These are phyloP conservation scores for Drosophila pseudotalamancana DNA, from an alignment of 2,888 invertebrate species.

Conservation along the genomic window DNA sequence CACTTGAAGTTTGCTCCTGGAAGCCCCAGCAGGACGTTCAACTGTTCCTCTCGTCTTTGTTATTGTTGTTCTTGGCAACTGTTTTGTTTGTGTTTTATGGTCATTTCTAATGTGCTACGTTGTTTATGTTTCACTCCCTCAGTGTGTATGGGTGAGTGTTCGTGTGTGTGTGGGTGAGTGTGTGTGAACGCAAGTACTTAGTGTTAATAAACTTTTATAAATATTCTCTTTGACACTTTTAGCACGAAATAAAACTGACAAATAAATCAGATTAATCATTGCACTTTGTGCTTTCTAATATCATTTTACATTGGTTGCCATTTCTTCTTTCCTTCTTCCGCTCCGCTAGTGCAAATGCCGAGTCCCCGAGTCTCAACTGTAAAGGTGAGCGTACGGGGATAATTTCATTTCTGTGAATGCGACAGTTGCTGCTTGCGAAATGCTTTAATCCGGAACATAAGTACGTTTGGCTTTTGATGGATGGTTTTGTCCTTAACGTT, in stretches of 20 bases:
- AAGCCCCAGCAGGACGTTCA: constrained; percentile 65
- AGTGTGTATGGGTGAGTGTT: constrained; percentile 15
- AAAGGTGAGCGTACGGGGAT: not conserved
- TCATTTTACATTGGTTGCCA: constrained; percentile 54
- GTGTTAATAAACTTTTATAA: constrained; percentile 80
- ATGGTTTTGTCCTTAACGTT: constrained; percentile 22
- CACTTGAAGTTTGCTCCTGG: constrained; percentile 68
- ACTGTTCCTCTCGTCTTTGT: constrained; percentile 41
- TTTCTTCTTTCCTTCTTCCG: constrained; percentile 24
- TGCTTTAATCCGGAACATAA: constrained; percentile 46
- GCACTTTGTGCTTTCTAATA: constrained; percentile 72
- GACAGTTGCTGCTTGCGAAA: constrained; percentile 27
- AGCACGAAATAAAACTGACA: constrained; percentile 80
- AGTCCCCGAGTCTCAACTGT: constrained; percentile 22
- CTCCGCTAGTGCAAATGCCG: constrained; percentile 8
- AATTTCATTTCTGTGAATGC: constrained; percentile 29
- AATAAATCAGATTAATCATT: constrained; percentile 80
- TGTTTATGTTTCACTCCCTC: not conserved
- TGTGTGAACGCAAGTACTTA: constrained; percentile 61
- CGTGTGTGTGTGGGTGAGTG: constrained; percentile 18
- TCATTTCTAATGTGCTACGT: constrained; percentile 68
- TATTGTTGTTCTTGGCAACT: constrained; percentile 69
- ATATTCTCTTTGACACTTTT: constrained; percentile 80
- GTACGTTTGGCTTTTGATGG: constrained; percentile 29
- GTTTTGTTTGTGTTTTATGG: constrained; percentile 78